A percentile compares a stretch with the other conserved stretches of the same genome.
These are phyloP conservation scores for Dynastes grantii DNA, from an alignment of 2,888 invertebrate species.

Conservation along the genomic window DNA sequence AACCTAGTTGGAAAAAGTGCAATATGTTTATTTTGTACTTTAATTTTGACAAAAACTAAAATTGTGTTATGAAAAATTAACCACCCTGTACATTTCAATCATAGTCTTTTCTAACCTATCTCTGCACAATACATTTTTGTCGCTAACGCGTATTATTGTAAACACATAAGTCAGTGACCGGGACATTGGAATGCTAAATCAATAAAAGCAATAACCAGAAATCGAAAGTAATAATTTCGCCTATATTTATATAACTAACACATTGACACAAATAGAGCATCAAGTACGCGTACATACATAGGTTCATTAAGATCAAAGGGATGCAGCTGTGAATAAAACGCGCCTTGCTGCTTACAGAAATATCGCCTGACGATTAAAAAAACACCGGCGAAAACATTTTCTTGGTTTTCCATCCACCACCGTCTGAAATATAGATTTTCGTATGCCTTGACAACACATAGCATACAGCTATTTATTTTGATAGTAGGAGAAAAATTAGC, in stretches of 20 bases:
- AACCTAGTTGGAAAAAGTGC: too few relatives aligned
- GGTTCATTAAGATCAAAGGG: background rate
- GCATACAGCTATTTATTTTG: background rate
- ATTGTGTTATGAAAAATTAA: too few relatives aligned
- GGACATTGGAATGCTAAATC: conserved; percentile 16
- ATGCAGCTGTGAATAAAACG: background rate
- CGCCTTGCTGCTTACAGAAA: background rate
- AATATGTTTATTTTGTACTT: too few relatives aligned
- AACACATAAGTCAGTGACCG: conserved; percentile 34
- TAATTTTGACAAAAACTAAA: too few relatives aligned
- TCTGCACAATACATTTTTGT: background rate
- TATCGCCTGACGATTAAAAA: conserved; percentile 4
- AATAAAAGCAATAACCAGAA: conserved; percentile 39
- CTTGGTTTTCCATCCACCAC: conserved; percentile 17
- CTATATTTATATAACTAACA: conserved; percentile 13
- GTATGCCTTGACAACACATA: conserved; percentile 17
- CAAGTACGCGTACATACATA: background rate
- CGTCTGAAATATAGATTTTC: background rate
- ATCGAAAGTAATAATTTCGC: conserved; percentile 40
- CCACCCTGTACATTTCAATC: too few relatives aligned
- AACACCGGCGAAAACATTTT: conserved; percentile 4
- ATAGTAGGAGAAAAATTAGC: too few relatives aligned
- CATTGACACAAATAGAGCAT: conserved; percentile 2
- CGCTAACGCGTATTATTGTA: background rate
- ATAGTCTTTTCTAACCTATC: background rate